Evolutionary conservation across 2,797 vertebrate genomes (phyloP).

Genomic region (Arrhamphus sclerolepis): DNA sequence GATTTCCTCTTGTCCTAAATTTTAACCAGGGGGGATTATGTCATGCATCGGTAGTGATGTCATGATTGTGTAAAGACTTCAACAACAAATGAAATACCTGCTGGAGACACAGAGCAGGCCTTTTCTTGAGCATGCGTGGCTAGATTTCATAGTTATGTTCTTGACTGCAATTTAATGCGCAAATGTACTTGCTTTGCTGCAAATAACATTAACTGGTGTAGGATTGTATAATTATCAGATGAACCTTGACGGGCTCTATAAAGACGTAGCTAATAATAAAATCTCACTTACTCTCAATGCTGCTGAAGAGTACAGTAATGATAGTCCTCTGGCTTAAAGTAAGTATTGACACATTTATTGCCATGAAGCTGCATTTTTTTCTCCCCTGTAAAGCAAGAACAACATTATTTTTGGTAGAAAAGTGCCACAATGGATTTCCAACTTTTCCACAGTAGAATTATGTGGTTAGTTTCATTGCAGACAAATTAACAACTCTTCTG

Average conservation of each 20-base stretch:
- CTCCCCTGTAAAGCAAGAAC: conserved; percentile 19
- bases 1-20: conserved; percentile 64
- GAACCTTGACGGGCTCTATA: conserved; percentile 4
- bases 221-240: conserved; percentile 13
- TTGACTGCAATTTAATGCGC: too few species aligned
- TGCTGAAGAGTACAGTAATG: too few species aligned
- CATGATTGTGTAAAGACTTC: conserved; percentile 42
- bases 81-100: conserved; percentile 55
- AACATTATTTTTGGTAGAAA: conserved; percentile 40
- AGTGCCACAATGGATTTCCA: conserved; percentile 21
- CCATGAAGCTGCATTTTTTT: too few species aligned
- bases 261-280: conserved; percentile 33
- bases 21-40: conserved; percentile 57
- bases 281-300: background rate
- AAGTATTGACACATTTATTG: too few species aligned
- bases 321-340: too few species aligned
- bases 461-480: too few species aligned
- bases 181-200: background rate
- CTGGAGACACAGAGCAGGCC: conserved; percentile 36
- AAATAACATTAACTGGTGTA: conserved; percentile 14
- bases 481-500: too few species aligned
- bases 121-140: conserved; percentile 20
- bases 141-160: conserved; percentile 36
- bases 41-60: conserved; percentile 47
- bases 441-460: conserved; percentile 16